Conservation (phyloP, 2,113 vertebrate genomes). For the Tympanuchus pallidicinctus region DNA sequence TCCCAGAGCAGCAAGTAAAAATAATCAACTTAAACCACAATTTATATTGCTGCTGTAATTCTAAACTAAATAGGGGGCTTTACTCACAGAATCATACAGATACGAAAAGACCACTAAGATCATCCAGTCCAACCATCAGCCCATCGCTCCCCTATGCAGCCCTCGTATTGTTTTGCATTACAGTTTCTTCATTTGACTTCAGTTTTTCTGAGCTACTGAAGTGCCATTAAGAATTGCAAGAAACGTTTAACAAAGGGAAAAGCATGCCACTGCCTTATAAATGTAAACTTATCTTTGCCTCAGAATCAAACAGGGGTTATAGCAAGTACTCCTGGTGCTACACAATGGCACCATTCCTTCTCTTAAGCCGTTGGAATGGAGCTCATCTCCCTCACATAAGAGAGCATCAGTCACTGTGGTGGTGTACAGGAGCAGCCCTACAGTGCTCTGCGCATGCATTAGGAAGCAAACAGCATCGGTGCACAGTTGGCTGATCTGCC, state of each 20-base stretch:
- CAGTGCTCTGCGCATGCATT: not conserved
- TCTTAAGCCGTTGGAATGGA: not conserved
- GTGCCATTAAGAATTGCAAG: not conserved
- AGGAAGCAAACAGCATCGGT: not conserved
- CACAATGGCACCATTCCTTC: not conserved
- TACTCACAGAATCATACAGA: not conserved
- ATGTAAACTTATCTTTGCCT: not conserved
- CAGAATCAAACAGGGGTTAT: not conserved
- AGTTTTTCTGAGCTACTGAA: not conserved
- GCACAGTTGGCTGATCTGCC: not conserved
- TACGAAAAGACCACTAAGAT: too few species aligned
- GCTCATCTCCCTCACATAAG: not conserved
- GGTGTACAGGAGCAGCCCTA: not conserved
- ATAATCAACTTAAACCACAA: not conserved
- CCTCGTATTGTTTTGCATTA: not conserved
- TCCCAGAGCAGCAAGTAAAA: not conserved
- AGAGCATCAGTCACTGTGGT: not conserved
- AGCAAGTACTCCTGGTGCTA: not conserved
- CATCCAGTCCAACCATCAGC: too few species aligned
- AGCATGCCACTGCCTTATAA: not conserved
- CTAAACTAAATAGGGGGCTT: not conserved
- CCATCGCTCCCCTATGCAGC: not conserved
- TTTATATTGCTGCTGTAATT: not conserved
- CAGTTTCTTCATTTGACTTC: conserved; percentile 3
- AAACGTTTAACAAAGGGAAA: conserved; percentile 16